Evolutionary conservation across 2,113 vertebrate species (phyloP), one percentile per base, ranked within the genome.

Genomic region (Hippocampus zosterae): DNA sequence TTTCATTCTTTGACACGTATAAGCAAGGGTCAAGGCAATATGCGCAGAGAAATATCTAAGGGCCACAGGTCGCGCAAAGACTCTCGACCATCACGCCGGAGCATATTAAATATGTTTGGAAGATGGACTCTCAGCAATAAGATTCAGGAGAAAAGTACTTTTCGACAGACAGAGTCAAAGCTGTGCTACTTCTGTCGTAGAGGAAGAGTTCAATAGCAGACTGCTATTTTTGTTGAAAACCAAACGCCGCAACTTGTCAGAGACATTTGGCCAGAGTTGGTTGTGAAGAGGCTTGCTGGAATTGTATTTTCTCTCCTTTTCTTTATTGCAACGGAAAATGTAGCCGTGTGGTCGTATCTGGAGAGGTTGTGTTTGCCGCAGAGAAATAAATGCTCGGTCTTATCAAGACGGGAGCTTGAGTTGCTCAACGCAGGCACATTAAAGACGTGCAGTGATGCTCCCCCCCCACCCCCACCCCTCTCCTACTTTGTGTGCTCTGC

Each of bases 81-180:
- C 41, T 67, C 50, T 13, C 27, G 29, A 10, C 21, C n/a, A 48
- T 44, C 37, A 67, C 73, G 52, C 16, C 1, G 9, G 9, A 60
- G 64, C 76, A 79, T 74, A 82, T 65, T 59, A 70, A 74, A 76
- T 69, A 67, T 69, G 70, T 70, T 80, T 77, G 70, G 65, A 61
- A 68, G 66, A 65, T 13, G 4, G 57, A 57, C 48, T 65, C 57
- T 60, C 60, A n/a, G 60, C 33, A 40, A 11, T 12, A 12, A 62
- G 33, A 62, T 60, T 5, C 41, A 44, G n/a, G 64, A 29, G 21
- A 42, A 21, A 46, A 25, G 9, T 33, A 29, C 59, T 62, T 40
- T 18, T 62, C n/a, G n/a, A n/a, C n/a, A n/a, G n/a, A 61, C 37
- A 37, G 37, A 40, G 21, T 18, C 18, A 62, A 40, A 63, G 37